Base-by-base conservation (phyloP, 2,113 vertebrate species). In the Takifugu flavidus region DNA sequence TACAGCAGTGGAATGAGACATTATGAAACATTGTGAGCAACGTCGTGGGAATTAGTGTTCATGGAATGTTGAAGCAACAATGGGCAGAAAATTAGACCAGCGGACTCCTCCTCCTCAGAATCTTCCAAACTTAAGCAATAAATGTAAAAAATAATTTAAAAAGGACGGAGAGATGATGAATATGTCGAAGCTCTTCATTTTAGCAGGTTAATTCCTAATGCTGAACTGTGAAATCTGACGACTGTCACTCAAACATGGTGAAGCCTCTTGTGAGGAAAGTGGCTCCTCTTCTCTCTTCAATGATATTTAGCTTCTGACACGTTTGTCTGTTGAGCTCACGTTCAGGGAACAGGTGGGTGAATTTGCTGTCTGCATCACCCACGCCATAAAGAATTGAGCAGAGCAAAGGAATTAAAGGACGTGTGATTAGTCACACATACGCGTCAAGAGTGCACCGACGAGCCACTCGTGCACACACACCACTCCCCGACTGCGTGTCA, bases 21-120 rank as follows among this genome's bases (percentile, higher is more conserved):
- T 77, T 55, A 57, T 62, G 70, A 80, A 83, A 69, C 63, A 51
- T 77, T 56, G 58, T 52, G 68, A 29, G 56, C 53, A 56, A 67
- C 65, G 74, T 47, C 61, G 56, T 57, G 61, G 64, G 39, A 6
- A 65, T 67, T 49, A 42, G 52, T 49, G 68, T 59, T 54, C 43
- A 58, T 59, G 51, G 58, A 71, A 46, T 46, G 73, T 65, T 50
- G 15, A 59, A 75, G 56, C 43, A 60, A 49, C 25, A 54, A 27
- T 56, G 65, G 78, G 82, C 67, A 61, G 59, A 70, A 60, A 68
- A 53, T 49, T 14, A 51, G 12, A 59, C 73, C 56, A 31, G 13
- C 8, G 14, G 31, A 59, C 74, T 75, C 28, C 0, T 39, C 7
- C 11, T 39, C 7, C 8, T 39, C 34, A 10, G 11, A 34, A 34